Percentiles rank a stretch among this genome's conserved stretches.
These are phyloP conservation scores for Poicephalus meyeri DNA, from an alignment of 2,113 vertebrate genomes.

Conservation along the genomic window DNA sequence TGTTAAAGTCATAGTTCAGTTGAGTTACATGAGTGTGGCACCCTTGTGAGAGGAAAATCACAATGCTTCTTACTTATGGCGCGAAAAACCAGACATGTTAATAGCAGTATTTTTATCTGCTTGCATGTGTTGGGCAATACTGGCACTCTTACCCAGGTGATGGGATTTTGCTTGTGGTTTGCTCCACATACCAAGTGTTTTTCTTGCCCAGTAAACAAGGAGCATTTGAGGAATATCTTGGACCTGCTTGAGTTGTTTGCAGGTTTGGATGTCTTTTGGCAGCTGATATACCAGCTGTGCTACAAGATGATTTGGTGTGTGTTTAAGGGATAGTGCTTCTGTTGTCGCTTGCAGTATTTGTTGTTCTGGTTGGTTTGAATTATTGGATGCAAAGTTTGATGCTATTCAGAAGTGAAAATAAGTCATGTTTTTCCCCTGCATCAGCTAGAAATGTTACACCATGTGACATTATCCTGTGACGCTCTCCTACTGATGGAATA, in stretches of 20 bases:
- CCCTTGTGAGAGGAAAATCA: accelerated
- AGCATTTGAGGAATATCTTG: background rate
- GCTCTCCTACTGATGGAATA: background rate
- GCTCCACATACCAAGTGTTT: background rate
- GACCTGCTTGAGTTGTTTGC: background rate
- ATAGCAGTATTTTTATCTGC: background rate
- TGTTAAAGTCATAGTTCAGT: background rate
- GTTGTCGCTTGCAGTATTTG: background rate
- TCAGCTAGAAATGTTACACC: background rate
- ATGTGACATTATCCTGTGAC: accelerated
- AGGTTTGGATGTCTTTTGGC: background rate
- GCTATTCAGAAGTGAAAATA: background rate
- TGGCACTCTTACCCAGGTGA: background rate
- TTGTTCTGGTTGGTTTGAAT: background rate
- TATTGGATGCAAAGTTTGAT: background rate
- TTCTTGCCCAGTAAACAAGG: background rate
- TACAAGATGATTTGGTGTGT: background rate
- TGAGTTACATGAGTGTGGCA: background rate
- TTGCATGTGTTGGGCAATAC: background rate
- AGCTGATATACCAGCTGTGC: background rate
- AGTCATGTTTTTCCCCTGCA: background rate
- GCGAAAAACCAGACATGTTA: background rate
- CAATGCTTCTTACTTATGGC: background rate
- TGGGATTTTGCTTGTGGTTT: background rate
- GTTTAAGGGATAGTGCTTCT: background rate